Percentiles rank a stretch among this genome's conserved stretches.
Conservation (phyloP, 2,888 invertebrate genomes). For the Entomobrya proxima region DNA sequence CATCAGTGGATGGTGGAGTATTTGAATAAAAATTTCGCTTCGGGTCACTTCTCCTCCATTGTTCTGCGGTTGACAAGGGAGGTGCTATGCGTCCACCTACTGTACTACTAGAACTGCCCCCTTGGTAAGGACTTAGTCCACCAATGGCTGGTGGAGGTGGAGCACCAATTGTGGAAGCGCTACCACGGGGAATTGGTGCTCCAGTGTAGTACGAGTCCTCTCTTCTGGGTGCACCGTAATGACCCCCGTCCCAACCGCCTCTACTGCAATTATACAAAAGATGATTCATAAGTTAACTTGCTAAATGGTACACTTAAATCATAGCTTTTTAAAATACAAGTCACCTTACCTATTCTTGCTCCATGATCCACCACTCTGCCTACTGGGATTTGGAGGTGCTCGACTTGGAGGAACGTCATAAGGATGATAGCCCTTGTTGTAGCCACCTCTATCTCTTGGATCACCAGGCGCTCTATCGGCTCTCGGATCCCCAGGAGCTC, state of each 20-base stretch:
- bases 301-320: not conserved
- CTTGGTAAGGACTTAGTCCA: constrained; percentile 55
- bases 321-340: not conserved
- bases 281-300: not conserved
- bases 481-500: constrained; percentile 65
- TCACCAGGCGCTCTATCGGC: constrained; percentile 59
- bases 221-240: constrained; percentile 50
- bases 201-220: constrained; percentile 57
- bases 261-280: not conserved
- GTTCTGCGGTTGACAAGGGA: constrained; percentile 56
- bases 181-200: constrained; percentile 26
- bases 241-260: constrained; percentile 53
- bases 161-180: constrained; percentile 21
- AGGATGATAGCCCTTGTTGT: constrained; percentile 17
- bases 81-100: constrained; percentile 65
- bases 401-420: constrained; percentile 24
- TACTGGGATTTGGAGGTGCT: constrained; percentile 18
- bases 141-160: constrained; percentile 61
- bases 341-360: constrained; percentile 50
- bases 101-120: constrained; percentile 55
- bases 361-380: constrained; percentile 46
- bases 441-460: constrained; percentile 47
- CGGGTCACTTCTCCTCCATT: constrained; percentile 68
- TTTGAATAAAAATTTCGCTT: constrained; percentile 57
- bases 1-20: not conserved